phyloP scores from a whole-genome alignment of 2,797 vertebrate genomes.

The Trichosurus vulpecula region DNA sequence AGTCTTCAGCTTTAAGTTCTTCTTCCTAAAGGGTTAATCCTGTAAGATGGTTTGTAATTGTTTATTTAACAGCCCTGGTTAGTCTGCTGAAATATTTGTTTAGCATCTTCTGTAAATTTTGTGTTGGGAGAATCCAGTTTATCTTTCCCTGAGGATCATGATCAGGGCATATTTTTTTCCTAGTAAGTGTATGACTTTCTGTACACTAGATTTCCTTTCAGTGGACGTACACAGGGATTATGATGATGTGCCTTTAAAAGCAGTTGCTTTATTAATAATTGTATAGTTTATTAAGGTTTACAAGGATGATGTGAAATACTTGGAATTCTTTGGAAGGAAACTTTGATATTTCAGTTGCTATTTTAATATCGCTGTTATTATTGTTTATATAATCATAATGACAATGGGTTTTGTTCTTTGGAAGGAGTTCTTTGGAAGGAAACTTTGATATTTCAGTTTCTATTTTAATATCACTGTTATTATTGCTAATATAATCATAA shows the following conservation, averaged over 20 bases:
- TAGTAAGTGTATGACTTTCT: constrained; percentile 48
- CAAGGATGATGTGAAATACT: constrained; percentile 17
- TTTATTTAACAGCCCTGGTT: constrained; percentile 69
- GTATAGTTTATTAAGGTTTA: background rate
- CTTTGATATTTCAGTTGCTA: constrained; percentile 6
- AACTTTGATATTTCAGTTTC: constrained; percentile 2
- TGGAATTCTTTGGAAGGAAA: background rate
- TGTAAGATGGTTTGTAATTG: constrained; percentile 67
- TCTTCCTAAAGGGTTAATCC: constrained; percentile 57
- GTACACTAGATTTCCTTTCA: constrained; percentile 23
- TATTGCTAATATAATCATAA: background rate
- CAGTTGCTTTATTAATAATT: constrained; percentile 32
- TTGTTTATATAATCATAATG: background rate
- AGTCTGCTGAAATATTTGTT: constrained; percentile 66
- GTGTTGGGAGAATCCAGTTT: constrained; percentile 48
- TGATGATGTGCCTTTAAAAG: background rate
- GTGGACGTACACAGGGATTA: constrained; percentile 40
- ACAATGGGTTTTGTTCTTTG: background rate
- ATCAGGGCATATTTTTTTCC: constrained; percentile 67
- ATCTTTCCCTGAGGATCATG: constrained; percentile 51
- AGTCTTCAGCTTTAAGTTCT: constrained; percentile 49
- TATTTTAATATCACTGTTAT: background rate
- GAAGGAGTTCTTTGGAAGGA: background rate
- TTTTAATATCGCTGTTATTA: background rate
- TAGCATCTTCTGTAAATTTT: constrained; percentile 69